Percentiles rank a stretch among this genome's conserved stretches.
Evolutionary conservation across 2,888 invertebrate genomes (phyloP).

Genomic region (Polydesmus complanatus): DNA sequence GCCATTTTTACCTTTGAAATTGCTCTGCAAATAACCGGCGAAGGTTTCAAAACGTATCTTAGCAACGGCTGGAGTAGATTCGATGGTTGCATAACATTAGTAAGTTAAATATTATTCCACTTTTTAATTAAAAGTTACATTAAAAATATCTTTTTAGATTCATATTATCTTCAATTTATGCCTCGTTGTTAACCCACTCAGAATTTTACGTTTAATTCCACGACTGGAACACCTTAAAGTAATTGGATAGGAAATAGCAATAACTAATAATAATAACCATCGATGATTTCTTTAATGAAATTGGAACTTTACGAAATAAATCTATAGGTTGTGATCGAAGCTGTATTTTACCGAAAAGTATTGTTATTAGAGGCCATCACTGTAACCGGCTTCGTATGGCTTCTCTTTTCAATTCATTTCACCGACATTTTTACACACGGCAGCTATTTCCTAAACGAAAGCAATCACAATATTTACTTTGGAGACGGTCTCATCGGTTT

Average conservation of each 20-base stretch:
- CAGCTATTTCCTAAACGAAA: no score
- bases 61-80: slow-evolving; percentile 1
- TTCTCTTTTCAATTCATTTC: no score
- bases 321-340: slow-evolving; percentile 2
- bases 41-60: slow-evolving; percentile 6
- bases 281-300: no score
- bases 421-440: no score
- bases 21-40: not conserved
- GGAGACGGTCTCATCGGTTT: not conserved
- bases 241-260: no score
- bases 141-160: not conserved
- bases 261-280: no score
- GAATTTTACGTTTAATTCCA: not conserved
- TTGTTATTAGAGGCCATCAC: not conserved
- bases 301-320: no score
- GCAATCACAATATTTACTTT: no score
- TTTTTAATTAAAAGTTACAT: not conserved
- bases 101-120: not conserved
- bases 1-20: slow-evolving; percentile 6
- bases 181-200: not conserved
- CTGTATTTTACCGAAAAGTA: not conserved
- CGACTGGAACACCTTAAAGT: not conserved
- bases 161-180: not conserved
- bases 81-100: slow-evolving; percentile 5
- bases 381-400: not conserved